phyloP scores from a whole-genome alignment of 2,113 vertebrate genomes.

The Myrmecobius fasciatus region DNA sequence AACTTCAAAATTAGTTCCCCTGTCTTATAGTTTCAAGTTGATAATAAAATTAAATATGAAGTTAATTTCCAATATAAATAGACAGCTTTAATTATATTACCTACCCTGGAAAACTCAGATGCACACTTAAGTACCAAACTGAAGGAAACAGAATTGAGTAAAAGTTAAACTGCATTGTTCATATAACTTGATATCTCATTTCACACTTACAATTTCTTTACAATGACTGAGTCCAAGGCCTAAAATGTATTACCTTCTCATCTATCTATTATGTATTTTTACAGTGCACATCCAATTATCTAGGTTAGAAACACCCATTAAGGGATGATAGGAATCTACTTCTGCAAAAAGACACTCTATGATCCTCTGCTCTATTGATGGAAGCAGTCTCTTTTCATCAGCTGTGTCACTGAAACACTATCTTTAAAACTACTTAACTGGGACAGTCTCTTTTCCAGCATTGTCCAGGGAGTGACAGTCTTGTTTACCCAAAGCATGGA shows the following conservation, averaged over 20 bases:
- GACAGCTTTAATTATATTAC: not conserved
- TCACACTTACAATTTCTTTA: not conserved
- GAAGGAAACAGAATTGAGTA: constrained; percentile 5
- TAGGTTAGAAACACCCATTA: not conserved
- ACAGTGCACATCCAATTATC: no score
- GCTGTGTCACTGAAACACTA: not conserved
- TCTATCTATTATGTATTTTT: not conserved
- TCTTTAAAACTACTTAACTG: not conserved
- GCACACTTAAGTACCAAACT: not conserved
- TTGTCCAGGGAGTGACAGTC: not conserved
- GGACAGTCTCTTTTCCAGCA: not conserved
- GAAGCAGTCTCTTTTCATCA: not conserved
- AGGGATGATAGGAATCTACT: not conserved
- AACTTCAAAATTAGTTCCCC: not conserved
- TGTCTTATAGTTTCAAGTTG: not conserved
- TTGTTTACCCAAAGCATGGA: not conserved
- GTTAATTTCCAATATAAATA: not conserved
- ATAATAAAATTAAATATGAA: not conserved
- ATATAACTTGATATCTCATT: not conserved
- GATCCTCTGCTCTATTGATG: not conserved
- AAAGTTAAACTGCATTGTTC: not conserved
- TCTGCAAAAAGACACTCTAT: not conserved
- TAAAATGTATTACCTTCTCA: not conserved
- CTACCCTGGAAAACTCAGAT: not conserved
- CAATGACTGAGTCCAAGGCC: not conserved